Evolutionary conservation across 2,113 vertebrate species (phyloP).

Genomic region (Dinomys branickii): DNA sequence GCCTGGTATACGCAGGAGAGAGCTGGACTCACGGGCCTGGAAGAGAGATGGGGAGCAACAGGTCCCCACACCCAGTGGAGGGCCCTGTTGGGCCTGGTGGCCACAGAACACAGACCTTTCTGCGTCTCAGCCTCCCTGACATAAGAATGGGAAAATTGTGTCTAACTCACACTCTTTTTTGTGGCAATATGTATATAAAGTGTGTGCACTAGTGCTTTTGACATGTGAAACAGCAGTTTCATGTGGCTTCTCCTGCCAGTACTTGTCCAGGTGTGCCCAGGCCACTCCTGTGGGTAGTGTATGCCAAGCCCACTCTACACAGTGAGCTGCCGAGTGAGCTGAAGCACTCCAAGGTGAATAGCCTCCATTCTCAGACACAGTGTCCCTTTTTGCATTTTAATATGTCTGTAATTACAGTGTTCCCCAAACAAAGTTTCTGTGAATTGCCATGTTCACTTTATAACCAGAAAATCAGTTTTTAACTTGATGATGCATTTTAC

Average conservation of each 20-base stretch:
- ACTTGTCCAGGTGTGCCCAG: fast-evolving
- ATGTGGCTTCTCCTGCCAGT: fast-evolving
- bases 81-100: neutral
- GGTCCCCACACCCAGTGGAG: fast-evolving
- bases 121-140: fast-evolving
- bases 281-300: fast-evolving
- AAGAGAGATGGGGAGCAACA: neutral
- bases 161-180: fast-evolving
- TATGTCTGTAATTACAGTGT: neutral
- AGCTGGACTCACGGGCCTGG: fast-evolving
- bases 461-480: neutral
- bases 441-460: neutral
- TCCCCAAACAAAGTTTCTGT: neutral
- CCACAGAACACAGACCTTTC: fast-evolving
- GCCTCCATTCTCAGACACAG: neutral
- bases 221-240: fast-evolving
- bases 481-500: neutral
- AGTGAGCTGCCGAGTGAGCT: fast-evolving
- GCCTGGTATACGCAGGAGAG: neutral
- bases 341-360: fast-evolving
- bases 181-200: too few relatives aligned
- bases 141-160: fast-evolving
- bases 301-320: fast-evolving
- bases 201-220: fast-evolving
- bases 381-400: neutral